Evolutionary conservation across 1,140 invertebrate genomes (phyloP), one percentile per base, ranked within the genome.

Genomic region (Rhopalosiphum padi): DNA sequence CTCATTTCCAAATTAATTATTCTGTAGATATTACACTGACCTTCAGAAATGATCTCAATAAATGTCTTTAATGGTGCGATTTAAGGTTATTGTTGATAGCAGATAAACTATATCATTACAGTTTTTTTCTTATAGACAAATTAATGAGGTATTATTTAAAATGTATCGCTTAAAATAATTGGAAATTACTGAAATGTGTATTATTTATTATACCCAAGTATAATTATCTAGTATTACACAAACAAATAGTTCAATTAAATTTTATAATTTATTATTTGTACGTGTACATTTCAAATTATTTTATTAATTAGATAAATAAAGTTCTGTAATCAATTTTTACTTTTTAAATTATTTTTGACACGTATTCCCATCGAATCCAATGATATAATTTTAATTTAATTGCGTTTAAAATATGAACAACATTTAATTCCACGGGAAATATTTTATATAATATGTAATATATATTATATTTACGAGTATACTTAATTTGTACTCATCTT

Each of bases 21-120:
- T 37, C 22, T 55, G 22, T 90, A 90, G 53, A 43, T 90, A 60
- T 68, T 60, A 43, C 25, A 43, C 30, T 68, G 89, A 90, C 89
- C 53, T 90, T 90, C 89, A 68, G 89, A 90, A 60, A 90, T 60
- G 88, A 90, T 68, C 89, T 90, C 89, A 68, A 90, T 90, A 90
- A 90, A 43, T 90, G 55, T 60, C 88, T 30, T 60, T 90, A 55
- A 60, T 55, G 22, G 88, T 55, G 35, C n/a, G 88, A 53, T 41
- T 90, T 41, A 60, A 90, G 89, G 89, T 90, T 68, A 68, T 15
- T 68, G 89, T n/a, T 21, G 89, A 90, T 90, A 68, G 55, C 43
- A 15, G 89, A 90, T 68, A 68, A 90, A 90, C 60, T 77, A 43
- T 43, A 68, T 68, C 55, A 55, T 53, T 89, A 89, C n/a, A 82